Conservation (phyloP, 2,797 vertebrate species). For the Pseudomugil gertrudae region DNA sequence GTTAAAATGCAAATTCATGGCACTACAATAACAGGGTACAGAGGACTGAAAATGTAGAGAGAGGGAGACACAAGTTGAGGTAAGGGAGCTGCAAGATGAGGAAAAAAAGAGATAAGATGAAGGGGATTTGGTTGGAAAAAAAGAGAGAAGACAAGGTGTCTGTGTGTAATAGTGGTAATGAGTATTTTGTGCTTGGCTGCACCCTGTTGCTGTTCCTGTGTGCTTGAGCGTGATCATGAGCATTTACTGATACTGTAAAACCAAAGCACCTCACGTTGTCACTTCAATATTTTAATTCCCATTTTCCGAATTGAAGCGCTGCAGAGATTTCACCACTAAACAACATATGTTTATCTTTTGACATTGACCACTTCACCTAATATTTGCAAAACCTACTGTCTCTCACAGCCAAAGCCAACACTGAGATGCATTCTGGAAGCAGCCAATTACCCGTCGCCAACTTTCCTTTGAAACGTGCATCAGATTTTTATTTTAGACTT, state of each 20-base stretch:
- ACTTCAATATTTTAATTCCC: constrained; percentile 21
- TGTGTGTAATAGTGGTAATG: constrained; percentile 33
- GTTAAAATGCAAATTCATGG: constrained; percentile 73
- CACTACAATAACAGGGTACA: constrained; percentile 45
- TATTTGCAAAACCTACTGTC: constrained; percentile 48
- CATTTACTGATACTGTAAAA: constrained; percentile 19
- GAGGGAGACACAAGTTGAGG: constrained; percentile 58
- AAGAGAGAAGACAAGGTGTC: constrained; percentile 45
- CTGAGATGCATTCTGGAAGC: constrained; percentile 49
- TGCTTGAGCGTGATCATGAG: constrained; percentile 34
- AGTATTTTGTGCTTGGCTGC: constrained; percentile 20
- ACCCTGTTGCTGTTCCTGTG: not conserved
- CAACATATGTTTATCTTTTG: constrained; percentile 50
- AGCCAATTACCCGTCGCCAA: constrained; percentile 54
- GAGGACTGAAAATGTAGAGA: constrained; percentile 50
- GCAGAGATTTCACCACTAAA: constrained; percentile 24
- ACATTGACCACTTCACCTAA: constrained; percentile 47
- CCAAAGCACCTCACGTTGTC: not conserved
- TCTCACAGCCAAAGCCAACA: constrained; percentile 42
- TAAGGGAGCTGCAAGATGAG: constrained; percentile 40
- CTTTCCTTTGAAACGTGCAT: constrained; percentile 50
- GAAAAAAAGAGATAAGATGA: constrained; percentile 42
- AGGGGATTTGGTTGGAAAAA: constrained; percentile 23
- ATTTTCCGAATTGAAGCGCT: constrained; percentile 7
- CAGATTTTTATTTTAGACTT: constrained; percentile 26